Percentiles rank a stretch among this genome's conserved stretches.
Conservation (phyloP, 2,113 vertebrate genomes). For the Petroica traversi region DNA sequence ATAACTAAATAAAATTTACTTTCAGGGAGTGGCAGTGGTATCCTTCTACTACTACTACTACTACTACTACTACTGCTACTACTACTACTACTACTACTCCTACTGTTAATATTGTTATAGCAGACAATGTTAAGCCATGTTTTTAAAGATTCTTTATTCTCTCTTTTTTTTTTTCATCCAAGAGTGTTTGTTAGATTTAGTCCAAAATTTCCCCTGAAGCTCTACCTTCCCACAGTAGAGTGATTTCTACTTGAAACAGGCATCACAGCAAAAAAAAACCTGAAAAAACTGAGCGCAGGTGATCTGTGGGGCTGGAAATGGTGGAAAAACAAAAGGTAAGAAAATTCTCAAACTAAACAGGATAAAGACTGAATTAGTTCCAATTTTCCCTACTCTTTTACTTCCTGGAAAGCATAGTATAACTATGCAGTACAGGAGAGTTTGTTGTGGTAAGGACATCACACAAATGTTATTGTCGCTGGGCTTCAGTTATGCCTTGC, state of each 20-base stretch:
- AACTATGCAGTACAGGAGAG: not conserved
- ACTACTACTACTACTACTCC: not conserved
- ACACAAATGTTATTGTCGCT: not conserved
- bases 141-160: no score
- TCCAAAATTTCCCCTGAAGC: not conserved
- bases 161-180: not conserved
- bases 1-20: not conserved
- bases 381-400: not conserved
- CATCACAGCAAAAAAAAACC: no score
- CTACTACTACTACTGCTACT: not conserved
- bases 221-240: not conserved
- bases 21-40: not conserved
- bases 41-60: not conserved
- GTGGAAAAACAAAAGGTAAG: not conserved
- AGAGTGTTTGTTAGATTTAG: not conserved
- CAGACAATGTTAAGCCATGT: rapidly evolving
- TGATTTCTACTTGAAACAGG: not conserved
- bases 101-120: not conserved
- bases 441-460: not conserved
- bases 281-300: no score
- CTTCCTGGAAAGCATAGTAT: not conserved
- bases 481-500: not conserved
- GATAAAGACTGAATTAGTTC: not conserved
- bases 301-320: not conserved
- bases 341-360: not conserved